Evolutionary conservation across 1,140 invertebrate species (phyloP).

Genomic region (Drosophila nasuta): DNA sequence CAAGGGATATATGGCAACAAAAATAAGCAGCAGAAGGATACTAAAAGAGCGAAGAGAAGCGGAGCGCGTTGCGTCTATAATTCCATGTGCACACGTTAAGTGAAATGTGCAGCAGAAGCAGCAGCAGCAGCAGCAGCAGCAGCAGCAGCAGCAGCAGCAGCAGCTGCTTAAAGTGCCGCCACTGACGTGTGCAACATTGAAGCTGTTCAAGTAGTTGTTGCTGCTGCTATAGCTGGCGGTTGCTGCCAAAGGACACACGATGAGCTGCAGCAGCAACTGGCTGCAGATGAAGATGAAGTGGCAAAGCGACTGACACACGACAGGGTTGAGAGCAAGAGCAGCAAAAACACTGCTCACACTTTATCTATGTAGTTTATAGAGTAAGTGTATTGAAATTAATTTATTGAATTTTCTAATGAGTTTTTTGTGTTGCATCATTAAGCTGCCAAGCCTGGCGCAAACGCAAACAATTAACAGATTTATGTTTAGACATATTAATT

Average conservation of each 20-base stretch:
- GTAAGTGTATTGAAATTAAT: constrained; percentile 73
- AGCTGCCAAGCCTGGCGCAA: constrained; percentile 49
- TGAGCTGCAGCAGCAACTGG: not conserved
- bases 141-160: not conserved
- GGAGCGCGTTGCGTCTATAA: constrained; percentile 29
- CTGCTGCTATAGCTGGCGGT: constrained; percentile 42
- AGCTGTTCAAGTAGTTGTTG: constrained; percentile 5
- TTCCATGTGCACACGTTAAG: constrained; percentile 36
- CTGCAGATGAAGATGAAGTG: constrained; percentile 73
- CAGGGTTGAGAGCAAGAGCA: constrained; percentile 22
- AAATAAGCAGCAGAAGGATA: not conserved
- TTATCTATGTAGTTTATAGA: constrained; percentile 39
- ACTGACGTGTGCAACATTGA: constrained; percentile 68
- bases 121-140: too few relatives aligned
- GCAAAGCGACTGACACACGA: constrained; percentile 40
- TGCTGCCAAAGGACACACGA: constrained; percentile 52
- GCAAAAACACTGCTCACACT: constrained; percentile 46
- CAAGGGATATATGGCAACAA: constrained; percentile 4
- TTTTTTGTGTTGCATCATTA: constrained; percentile 48
- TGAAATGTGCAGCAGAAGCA: constrained; percentile 41
- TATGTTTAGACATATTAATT: constrained; percentile 77
- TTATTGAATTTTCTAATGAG: constrained; percentile 82
- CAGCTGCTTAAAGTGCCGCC: constrained; percentile 46
- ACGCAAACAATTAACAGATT: constrained; percentile 69
- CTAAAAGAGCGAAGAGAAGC: not conserved